phyloP scores from a whole-genome alignment of 2,888 invertebrate genomes.

The Merodon equestris region DNA sequence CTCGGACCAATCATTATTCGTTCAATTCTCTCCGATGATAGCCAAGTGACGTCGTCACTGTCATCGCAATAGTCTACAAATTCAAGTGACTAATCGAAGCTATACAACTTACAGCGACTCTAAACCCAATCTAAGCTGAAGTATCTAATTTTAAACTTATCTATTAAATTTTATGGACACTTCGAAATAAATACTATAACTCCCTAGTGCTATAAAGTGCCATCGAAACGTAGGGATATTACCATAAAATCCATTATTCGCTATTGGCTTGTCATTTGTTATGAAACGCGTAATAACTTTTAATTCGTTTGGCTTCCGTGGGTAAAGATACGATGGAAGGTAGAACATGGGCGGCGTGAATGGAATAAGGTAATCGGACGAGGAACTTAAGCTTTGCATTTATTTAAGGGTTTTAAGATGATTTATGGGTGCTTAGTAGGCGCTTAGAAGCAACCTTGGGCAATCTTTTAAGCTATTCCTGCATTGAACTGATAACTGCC shows the following conservation, averaged over 20 bases:
- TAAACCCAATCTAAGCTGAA: neutral
- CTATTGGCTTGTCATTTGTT: conserved; percentile 15
- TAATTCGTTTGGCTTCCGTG: conserved; percentile 9
- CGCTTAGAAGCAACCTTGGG: conserved; percentile 2
- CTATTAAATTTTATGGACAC: no score
- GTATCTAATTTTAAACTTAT: neutral
- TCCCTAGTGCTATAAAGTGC: no score
- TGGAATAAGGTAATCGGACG: conserved; percentile 11
- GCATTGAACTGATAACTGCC: no score
- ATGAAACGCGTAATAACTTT: conserved; percentile 21
- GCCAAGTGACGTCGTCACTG: conserved; percentile 15
- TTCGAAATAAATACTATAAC: no score
- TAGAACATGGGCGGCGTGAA: neutral
- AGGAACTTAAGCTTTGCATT: conserved; percentile 7
- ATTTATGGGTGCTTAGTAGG: conserved; percentile 27
- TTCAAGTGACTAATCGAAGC: neutral
- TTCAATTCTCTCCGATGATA: conserved; percentile 17
- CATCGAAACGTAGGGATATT: neutral
- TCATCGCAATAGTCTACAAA: neutral
- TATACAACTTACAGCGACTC: neutral
- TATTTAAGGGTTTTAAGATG: conserved; percentile 22
- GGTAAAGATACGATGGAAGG: conserved; percentile 9
- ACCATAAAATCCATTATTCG: neutral
- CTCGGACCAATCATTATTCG: neutral
- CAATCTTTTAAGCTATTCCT: conserved; percentile 3